Percentiles rank a stretch among this genome's conserved stretches.
Conservation (phyloP, 2,888 invertebrate species). For the Cephus sareptanus region DNA sequence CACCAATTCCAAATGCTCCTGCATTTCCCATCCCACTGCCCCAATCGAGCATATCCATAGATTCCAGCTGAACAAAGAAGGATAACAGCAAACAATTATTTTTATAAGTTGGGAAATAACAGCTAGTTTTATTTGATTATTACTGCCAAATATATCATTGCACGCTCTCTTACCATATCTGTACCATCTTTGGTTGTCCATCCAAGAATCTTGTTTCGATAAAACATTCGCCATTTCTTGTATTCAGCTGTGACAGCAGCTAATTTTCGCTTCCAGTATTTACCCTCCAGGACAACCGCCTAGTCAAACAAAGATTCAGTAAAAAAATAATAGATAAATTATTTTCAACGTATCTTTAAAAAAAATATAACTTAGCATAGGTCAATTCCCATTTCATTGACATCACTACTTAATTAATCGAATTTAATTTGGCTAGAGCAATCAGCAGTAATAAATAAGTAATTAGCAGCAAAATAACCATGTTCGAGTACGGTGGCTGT, state of each 20-base stretch:
- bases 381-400: too few species aligned
- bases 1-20: constrained; percentile 47
- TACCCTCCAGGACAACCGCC: constrained; percentile 98
- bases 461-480: neutral
- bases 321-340: constrained; percentile 8
- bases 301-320: constrained; percentile 61
- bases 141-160: neutral
- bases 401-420: neutral
- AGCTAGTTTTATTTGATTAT: constrained; percentile 32
- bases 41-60: constrained; percentile 81
- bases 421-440: constrained; percentile 2
- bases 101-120: constrained; percentile 20
- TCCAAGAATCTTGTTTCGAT: constrained; percentile 82
- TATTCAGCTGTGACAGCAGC: constrained; percentile 98
- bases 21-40: constrained; percentile 56
- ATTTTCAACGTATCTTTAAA: neutral
- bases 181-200: constrained; percentile 79
- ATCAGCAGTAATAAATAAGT: neutral
- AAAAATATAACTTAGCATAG: neutral
- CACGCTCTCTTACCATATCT: constrained; percentile 74
- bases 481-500: neutral
- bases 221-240: constrained; percentile 97
- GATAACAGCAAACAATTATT: constrained; percentile 6
- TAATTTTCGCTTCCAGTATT: constrained; percentile 98
- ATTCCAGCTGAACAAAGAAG: constrained; percentile 70